Conservation (phyloP, 2,797 vertebrate genomes). For the Lepidocolaptes lacrymiger region DNA sequence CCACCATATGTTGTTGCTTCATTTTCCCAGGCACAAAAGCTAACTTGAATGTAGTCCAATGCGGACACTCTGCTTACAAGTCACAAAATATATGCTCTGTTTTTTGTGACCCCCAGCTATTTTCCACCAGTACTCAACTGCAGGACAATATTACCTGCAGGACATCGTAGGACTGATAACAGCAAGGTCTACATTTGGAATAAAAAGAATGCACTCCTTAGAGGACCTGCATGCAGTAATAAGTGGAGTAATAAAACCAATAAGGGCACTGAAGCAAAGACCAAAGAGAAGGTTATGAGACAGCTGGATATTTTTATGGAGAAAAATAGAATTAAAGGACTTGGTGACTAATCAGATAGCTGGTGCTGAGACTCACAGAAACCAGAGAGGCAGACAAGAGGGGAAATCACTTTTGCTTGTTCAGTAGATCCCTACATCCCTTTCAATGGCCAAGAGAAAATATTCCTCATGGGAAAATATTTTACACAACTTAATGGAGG, state of each 20-base stretch:
- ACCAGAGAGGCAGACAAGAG: neutral
- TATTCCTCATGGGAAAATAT: neutral
- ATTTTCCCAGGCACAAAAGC: neutral
- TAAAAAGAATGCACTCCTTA: neutral
- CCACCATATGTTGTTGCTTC: neutral
- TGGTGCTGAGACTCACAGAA: neutral
- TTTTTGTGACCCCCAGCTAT: neutral
- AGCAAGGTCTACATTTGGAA: neutral
- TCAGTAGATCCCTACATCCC: neutral
- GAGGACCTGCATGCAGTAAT: rapidly evolving
- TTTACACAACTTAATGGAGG: neutral
- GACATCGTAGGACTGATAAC: neutral
- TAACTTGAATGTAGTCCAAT: neutral
- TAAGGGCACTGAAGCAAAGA: neutral
- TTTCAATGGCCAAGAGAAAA: neutral
- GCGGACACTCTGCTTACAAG: neutral
- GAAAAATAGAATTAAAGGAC: neutral
- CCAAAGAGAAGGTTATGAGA: neutral
- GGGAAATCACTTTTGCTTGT: neutral
- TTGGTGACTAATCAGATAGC: neutral
- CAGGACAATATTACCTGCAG: neutral
- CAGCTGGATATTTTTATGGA: neutral
- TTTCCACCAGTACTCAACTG: neutral
- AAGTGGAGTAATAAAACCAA: neutral
- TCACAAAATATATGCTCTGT: neutral